A percentile compares a stretch with the other conserved stretches of the same genome.
Conservation (phyloP, 2,888 invertebrate genomes). For the Noctua fimbriata region DNA sequence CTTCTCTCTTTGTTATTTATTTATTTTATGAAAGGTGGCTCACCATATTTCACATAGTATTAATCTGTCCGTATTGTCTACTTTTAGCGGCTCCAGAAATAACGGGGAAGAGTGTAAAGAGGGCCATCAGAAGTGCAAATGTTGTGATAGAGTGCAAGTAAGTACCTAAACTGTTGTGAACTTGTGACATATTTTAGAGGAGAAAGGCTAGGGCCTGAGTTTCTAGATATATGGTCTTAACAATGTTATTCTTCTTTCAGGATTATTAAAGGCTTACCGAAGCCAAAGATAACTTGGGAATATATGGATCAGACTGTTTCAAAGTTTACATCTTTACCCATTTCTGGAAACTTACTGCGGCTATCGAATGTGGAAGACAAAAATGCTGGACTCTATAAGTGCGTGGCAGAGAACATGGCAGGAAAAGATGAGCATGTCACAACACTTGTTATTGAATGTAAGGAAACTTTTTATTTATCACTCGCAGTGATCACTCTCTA, state of each 20-base stretch:
- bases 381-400: constrained; percentile 43
- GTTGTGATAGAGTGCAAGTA: constrained; percentile 29
- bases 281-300: constrained; percentile 20
- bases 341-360: not conserved
- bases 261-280: constrained; percentile 5
- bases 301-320: constrained; percentile 7
- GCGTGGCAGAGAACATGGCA: constrained; percentile 33
- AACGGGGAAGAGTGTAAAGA: not conserved
- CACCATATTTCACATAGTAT: not conserved
- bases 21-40: too few relatives aligned
- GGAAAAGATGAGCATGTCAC: constrained; percentile 43
- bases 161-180: constrained; percentile 2
- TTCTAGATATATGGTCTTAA: not conserved
- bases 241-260: constrained; percentile 3
- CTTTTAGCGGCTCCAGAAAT: constrained; percentile 29
- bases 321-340: not conserved
- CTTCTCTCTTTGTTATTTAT: not conserved
- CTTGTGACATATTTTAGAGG: not conserved
- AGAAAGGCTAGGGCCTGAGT: not conserved
- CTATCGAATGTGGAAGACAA: not conserved
- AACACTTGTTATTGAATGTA: constrained; percentile 50
- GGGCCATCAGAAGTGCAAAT: not conserved
- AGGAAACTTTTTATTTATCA: constrained; percentile 2
- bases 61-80: not conserved
- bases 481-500: not conserved